Conservation (phyloP, 2,113 vertebrate species). For the Hiodon alosoides region DNA sequence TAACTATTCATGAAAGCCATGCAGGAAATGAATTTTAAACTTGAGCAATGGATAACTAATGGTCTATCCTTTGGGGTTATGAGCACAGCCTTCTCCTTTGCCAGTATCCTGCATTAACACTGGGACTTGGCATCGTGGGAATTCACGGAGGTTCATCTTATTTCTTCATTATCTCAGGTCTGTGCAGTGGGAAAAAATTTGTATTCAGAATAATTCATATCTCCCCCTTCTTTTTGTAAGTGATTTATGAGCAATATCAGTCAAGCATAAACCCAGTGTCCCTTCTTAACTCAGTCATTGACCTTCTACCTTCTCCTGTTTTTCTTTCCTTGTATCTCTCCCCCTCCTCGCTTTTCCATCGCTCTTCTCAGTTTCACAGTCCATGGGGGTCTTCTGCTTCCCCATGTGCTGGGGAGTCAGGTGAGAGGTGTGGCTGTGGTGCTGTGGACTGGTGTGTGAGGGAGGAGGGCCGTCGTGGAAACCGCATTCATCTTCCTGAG, state of each 20-base stretch:
- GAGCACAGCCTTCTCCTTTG: slow-evolving; percentile 64
- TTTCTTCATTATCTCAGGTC: slow-evolving; percentile 71
- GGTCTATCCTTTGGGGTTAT: slow-evolving; percentile 69
- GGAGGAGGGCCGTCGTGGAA: not conserved
- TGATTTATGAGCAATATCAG: no score
- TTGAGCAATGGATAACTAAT: slow-evolving; percentile 23
- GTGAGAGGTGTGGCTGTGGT: slow-evolving; percentile 60
- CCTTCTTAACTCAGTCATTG: not conserved
- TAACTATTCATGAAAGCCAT: no score
- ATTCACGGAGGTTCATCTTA: slow-evolving; percentile 69
- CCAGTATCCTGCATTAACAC: slow-evolving; percentile 59
- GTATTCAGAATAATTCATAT: not conserved
- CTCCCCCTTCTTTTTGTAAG: not conserved
- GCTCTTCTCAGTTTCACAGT: slow-evolving; percentile 59
- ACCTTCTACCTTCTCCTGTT: not conserved
- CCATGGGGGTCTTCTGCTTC: slow-evolving; percentile 63
- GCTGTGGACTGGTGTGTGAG: slow-evolving; percentile 63
- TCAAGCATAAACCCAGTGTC: no score
- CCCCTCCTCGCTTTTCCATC: not conserved
- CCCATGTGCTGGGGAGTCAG: slow-evolving; percentile 63
- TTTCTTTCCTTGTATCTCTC: not conserved
- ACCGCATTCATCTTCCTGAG: not conserved
- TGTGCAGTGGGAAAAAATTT: slow-evolving; percentile 14
- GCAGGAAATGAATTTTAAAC: no score
- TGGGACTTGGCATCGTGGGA: slow-evolving; percentile 65